A percentile compares a stretch with the other conserved stretches of the same genome.
Conservation (phyloP, 2,113 vertebrate species). For the Crotophaga sulcirostris region DNA sequence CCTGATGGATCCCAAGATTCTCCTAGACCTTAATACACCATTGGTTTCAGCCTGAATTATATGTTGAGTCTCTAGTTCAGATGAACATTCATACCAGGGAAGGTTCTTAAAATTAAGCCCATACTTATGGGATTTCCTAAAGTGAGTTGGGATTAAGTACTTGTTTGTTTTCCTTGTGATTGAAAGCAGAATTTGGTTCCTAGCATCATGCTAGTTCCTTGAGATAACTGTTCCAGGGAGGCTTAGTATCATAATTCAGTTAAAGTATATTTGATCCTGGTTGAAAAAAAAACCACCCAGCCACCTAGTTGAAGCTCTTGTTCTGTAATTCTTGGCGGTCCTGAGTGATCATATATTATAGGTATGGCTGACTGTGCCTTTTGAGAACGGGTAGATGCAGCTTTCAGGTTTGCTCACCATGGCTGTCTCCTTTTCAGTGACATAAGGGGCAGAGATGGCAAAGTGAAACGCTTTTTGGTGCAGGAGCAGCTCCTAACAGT, state of each 20-base stretch:
- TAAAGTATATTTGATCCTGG: not conserved
- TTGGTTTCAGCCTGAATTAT: not conserved
- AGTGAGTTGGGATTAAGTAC: not conserved
- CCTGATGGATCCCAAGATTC: not conserved
- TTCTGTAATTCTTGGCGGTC: not conserved
- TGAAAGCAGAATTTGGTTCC: not conserved
- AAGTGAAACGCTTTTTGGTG: not conserved
- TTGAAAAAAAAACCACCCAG: not conserved
- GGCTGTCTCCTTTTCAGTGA: not conserved
- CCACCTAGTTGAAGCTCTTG: not conserved
- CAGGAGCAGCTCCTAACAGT: not conserved
- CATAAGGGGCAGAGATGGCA: not conserved
- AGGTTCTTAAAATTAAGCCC: not conserved
- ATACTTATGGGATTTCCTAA: not conserved
- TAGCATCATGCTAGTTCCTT: not conserved
- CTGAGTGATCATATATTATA: not conserved
- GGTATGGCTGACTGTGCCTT: not conserved
- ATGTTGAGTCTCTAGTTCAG: not conserved
- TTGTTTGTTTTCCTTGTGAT: not conserved
- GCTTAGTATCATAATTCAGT: not conserved
- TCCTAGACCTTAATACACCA: not conserved
- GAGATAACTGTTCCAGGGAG: not conserved
- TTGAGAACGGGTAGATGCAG: rapidly evolving
- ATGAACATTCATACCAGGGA: not conserved
- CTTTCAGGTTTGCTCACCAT: not conserved